Conservation (phyloP, 2,888 invertebrate genomes). For the Miltochrista miniata region DNA sequence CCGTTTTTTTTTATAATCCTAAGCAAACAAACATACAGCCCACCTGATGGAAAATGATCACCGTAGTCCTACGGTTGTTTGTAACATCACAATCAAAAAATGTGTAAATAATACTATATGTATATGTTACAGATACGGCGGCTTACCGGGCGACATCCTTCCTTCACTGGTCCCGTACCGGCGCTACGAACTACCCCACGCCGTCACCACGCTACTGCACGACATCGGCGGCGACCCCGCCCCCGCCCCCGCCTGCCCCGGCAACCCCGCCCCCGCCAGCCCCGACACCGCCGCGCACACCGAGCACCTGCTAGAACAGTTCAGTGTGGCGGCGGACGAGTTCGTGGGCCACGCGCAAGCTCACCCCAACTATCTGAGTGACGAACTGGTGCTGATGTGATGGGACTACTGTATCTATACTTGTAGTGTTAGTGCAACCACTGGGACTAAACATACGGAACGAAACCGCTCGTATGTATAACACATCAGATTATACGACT, state of each 20-base stretch:
- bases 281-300: not conserved
- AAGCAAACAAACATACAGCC: too few relatives aligned
- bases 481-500: too few relatives aligned
- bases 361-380: constrained; percentile 53
- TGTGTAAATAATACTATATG: too few relatives aligned
- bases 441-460: too few relatives aligned
- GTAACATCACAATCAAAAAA: too few relatives aligned
- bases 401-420: too few relatives aligned
- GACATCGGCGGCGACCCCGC: constrained; percentile 29
- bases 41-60: too few relatives aligned
- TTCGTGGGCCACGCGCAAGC: constrained; percentile 38
- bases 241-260: not conserved
- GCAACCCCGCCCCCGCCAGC: not conserved
- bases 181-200: constrained; percentile 63
- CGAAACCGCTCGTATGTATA: too few relatives aligned
- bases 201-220: constrained; percentile 40
- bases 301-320: not conserved
- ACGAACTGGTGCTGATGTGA: constrained; percentile 48
- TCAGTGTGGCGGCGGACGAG: constrained; percentile 16
- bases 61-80: too few relatives aligned
- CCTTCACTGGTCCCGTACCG: constrained; percentile 56
- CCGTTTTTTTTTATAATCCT: too few relatives aligned
- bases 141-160: constrained; percentile 46
- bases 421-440: too few relatives aligned
- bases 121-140: constrained; percentile 53